Evolutionary conservation across 2,888 invertebrate species (phyloP).

Genomic region (Podabrus alpinus): DNA sequence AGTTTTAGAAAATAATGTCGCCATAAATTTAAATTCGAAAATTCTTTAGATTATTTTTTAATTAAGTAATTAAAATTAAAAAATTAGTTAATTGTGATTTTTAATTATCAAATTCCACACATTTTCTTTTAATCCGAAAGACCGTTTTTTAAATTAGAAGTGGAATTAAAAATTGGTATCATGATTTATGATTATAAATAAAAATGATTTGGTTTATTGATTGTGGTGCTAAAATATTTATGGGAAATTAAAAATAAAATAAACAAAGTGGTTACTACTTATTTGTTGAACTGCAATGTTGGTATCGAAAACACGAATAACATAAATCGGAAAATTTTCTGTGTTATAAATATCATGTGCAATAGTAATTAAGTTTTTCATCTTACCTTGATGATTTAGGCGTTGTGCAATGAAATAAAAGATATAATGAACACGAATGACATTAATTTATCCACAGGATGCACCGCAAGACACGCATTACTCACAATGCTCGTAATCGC

Average conservation of each 20-base stretch:
- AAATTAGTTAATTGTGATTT: background rate
- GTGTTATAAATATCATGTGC: background rate
- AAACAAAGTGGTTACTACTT: background rate
- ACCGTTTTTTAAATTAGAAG: background rate
- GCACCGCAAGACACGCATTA: constrained; percentile 39
- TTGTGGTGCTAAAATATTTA: background rate
- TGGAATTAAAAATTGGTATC: background rate
- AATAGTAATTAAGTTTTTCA: constrained; percentile 2
- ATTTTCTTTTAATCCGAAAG: background rate
- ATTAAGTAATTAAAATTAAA: background rate
- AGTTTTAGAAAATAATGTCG: background rate
- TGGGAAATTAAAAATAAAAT: background rate
- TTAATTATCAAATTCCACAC: background rate
- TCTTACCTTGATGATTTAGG: background rate
- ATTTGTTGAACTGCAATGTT: background rate
- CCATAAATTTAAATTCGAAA: background rate
- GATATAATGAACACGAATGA: constrained; percentile 21
- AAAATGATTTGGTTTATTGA: background rate
- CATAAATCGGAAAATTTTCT: background rate
- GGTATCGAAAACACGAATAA: background rate
- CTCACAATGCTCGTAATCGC: constrained; percentile 36
- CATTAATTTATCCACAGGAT: constrained; percentile 32
- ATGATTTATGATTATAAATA: background rate
- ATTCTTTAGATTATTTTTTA: background rate
- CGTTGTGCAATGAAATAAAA: constrained; percentile 1